Conservation (phyloP, 2,888 invertebrate species). For the Idaea aversata region DNA sequence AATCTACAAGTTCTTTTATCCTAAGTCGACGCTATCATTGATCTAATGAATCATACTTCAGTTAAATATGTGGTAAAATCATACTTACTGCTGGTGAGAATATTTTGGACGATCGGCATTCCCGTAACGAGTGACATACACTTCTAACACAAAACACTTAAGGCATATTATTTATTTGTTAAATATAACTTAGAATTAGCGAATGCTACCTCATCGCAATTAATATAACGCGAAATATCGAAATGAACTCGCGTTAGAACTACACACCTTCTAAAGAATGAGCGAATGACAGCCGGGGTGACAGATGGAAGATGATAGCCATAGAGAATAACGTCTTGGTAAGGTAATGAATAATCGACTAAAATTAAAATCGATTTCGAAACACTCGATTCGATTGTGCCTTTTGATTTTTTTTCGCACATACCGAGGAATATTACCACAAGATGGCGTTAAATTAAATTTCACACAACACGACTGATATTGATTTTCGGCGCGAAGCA, state of each 20-base stretch:
- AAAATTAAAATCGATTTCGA: not conserved
- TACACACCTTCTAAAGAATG: conserved; percentile 43
- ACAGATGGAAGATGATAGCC: conserved; percentile 19
- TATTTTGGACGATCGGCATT: conserved; percentile 73
- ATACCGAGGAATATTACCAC: conserved; percentile 7
- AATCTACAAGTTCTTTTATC: not conserved
- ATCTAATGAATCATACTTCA: conserved; percentile 45
- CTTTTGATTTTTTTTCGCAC: too few relatives aligned
- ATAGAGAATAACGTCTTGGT: conserved; percentile 12
- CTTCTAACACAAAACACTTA: conserved; percentile 62
- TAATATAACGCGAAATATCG: conserved; percentile 36
- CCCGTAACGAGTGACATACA: conserved; percentile 55
- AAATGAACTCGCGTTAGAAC: conserved; percentile 44
- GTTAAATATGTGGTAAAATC: conserved; percentile 43
- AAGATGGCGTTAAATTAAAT: conserved; percentile 28
- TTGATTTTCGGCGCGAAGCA: conserved; percentile 49
- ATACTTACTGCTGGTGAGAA: conserved; percentile 71
- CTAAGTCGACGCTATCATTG: conserved; percentile 10
- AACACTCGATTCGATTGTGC: too few relatives aligned
- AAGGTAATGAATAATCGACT: not conserved
- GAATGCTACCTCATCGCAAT: conserved; percentile 73
- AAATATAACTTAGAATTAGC: conserved; percentile 42
- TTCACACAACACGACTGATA: conserved; percentile 17
- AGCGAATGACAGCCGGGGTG: conserved; percentile 29
- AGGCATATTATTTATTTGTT: conserved; percentile 71